phyloP scores from a whole-genome alignment of 2,113 vertebrate species.

The Myrmecobius fasciatus region DNA sequence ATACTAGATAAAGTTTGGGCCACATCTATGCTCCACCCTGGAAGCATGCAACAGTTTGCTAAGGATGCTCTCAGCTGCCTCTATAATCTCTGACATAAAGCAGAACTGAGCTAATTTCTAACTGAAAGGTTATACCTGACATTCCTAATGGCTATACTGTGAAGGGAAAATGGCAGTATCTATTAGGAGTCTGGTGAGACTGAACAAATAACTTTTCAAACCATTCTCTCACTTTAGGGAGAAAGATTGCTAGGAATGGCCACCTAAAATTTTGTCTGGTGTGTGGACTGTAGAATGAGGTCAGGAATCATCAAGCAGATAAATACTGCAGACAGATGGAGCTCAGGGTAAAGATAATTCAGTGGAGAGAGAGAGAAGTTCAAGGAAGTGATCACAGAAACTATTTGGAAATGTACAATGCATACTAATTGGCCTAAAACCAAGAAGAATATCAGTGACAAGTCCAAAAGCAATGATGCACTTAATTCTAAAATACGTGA shows the following conservation, averaged over 20 bases:
- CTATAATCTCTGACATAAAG: conserved; percentile 46
- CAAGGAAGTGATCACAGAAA: neutral
- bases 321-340: neutral
- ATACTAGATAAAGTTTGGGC: neutral
- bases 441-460: neutral
- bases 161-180: conserved; percentile 42
- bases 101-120: conserved; percentile 15
- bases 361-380: neutral
- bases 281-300: conserved; percentile 32
- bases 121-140: conserved; percentile 23
- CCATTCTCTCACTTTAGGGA: conserved; percentile 23
- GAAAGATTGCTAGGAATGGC: conserved; percentile 31
- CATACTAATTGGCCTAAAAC: neutral
- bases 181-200: neutral
- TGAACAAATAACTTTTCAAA: conserved; percentile 19
- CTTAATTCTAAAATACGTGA: conserved; percentile 44
- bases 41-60: neutral
- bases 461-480: conserved; percentile 41
- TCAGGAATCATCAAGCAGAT: neutral
- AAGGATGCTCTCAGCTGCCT: conserved; percentile 13
- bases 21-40: neutral
- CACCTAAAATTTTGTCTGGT: conserved; percentile 44
- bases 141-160: conserved; percentile 42
- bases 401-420: neutral
- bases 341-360: neutral